These are phyloP conservation scores for Apotomis betuletana DNA, from an alignment of 2,888 invertebrate species.

Conservation along the genomic window DNA sequence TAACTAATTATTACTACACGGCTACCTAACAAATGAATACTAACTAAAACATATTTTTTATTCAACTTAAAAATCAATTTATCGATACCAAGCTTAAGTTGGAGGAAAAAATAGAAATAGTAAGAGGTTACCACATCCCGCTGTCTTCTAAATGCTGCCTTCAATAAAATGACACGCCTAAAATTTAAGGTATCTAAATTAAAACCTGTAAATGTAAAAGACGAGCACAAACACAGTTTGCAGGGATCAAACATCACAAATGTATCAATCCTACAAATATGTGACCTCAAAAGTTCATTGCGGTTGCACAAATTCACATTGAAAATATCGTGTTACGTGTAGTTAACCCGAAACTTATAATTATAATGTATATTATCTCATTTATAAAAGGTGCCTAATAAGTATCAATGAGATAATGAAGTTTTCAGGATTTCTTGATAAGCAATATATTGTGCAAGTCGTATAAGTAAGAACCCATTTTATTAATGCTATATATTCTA, in stretches of 20 bases:
- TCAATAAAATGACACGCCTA: constrained; percentile 39
- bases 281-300: background rate
- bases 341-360: constrained; percentile 9
- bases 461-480: background rate
- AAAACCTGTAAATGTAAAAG: constrained; percentile 42
- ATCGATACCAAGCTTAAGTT: constrained; percentile 32
- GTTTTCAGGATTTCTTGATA: background rate
- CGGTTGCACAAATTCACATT: constrained; percentile 10
- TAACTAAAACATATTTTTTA: constrained; percentile 10
- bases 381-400: background rate
- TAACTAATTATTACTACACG: constrained; percentile 30
- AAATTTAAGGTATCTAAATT: constrained; percentile 32
- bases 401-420: background rate
- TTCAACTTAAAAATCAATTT: constrained; percentile 11
- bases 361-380: background rate
- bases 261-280: constrained; percentile 4
- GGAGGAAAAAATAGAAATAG: constrained; percentile 14
- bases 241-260: constrained; percentile 18
- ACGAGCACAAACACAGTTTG: constrained; percentile 27
- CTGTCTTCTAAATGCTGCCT: constrained; percentile 43
- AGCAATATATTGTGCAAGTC: background rate
- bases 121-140: constrained; percentile 40
- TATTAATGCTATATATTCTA: background rate
- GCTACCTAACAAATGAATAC: constrained; percentile 35
- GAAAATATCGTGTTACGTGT: background rate